Evolutionary conservation across 2,797 vertebrate species (phyloP).

Genomic region (Anguilla obscura): DNA sequence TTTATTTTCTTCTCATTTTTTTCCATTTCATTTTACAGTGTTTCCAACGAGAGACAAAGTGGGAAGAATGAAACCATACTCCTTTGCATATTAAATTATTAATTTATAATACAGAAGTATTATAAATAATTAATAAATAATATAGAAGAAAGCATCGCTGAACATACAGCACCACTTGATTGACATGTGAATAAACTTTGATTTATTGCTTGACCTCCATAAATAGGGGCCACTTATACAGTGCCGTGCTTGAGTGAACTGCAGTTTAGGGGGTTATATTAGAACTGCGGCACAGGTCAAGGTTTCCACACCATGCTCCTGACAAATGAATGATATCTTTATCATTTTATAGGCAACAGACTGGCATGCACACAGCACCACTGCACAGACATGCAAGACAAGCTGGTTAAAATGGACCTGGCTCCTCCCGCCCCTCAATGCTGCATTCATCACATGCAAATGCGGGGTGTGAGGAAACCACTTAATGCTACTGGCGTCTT

Average conservation of each 20-base stretch:
- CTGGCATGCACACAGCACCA: conserved; percentile 3
- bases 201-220: background rate
- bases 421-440: background rate
- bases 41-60: background rate
- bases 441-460: conserved; percentile 60
- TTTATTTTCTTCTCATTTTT: background rate
- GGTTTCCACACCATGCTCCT: conserved; percentile 1
- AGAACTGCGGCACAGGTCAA: background rate
- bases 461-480: conserved; percentile 36
- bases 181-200: background rate
- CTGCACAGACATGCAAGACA: background rate
- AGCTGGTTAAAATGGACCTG: background rate
- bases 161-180: background rate
- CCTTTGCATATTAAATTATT: background rate
- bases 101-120: background rate
- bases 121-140: background rate
- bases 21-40: background rate
- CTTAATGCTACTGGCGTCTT: background rate
- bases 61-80: background rate
- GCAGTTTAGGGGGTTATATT: background rate
- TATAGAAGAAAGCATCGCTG: background rate
- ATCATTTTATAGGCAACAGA: background rate
- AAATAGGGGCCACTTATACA: background rate
- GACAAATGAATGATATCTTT: background rate
- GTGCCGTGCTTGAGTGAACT: background rate